Conservation (phyloP, 2,888 invertebrate genomes). For the Heliconius charithonia region DNA sequence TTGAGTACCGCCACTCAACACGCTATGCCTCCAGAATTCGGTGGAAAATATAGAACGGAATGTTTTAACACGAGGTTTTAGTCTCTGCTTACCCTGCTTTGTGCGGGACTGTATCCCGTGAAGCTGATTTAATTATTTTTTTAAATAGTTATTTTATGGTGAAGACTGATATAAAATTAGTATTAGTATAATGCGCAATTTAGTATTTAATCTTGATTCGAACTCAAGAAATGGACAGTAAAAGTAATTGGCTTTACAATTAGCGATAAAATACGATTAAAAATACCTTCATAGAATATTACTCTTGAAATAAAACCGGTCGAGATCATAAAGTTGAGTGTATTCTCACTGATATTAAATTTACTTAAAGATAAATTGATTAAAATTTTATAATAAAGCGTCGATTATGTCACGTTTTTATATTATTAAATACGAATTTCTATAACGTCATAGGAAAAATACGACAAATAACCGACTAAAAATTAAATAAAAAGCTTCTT, state of each 20-base stretch:
- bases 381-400: background rate
- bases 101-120: too few relatives aligned
- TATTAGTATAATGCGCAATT: slow-evolving; percentile 13
- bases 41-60: too few relatives aligned
- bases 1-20: too few relatives aligned
- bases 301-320: slow-evolving; percentile 30
- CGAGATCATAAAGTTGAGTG: slow-evolving; percentile 8
- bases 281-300: slow-evolving; percentile 31
- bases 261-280: slow-evolving; percentile 33
- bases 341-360: slow-evolving; percentile 10
- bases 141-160: background rate
- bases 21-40: too few relatives aligned
- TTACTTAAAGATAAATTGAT: slow-evolving; percentile 2
- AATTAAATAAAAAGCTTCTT: slow-evolving; percentile 1
- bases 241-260: slow-evolving; percentile 28
- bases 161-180: slow-evolving; percentile 1
- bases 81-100: too few relatives aligned
- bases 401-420: background rate
- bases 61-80: too few relatives aligned
- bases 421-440: background rate
- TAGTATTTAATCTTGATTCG: slow-evolving; percentile 23
- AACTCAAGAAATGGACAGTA: slow-evolving; percentile 18
- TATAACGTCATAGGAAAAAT: background rate
- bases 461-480: background rate
- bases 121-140: too few relatives aligned